Evolutionary conservation across 2,797 vertebrate genomes (phyloP), one percentile per base, ranked within the genome.

Genomic region (Enteromius unitaeniatus): DNA sequence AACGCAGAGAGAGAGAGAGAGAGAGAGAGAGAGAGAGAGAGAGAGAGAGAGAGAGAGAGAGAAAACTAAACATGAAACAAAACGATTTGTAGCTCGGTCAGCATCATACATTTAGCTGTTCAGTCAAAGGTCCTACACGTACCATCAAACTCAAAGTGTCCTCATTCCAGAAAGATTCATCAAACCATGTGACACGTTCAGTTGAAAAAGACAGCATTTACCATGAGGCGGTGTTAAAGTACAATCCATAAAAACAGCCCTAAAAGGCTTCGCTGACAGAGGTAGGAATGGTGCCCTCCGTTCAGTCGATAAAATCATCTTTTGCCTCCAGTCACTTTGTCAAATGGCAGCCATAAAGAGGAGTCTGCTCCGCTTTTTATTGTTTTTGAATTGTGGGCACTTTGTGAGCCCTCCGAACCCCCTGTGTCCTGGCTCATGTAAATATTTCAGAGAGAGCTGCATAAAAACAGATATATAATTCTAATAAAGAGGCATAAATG

Each of bases 391-490:
- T 94, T 94, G 93, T 90, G 86, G 92, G 91, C 93, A 94, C 92
- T 94, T 94, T 95, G 93, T 87, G 79, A 93, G 91, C 89, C 92
- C 92, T 72, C 69, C 91, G 86, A 90, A 83, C 90, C 89, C 91
- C 88, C 89, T 90, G 91, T 94, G 92, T 94, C 93, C 91, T 87
- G 92, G 91, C 93, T 94, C 94, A 95, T 94, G 95, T 95, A 95
- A 95, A 95, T 95, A 94, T 94, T 92, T 92, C 93, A 93, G 92
- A 91, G 91, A 92, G 90, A 91, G 93, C 92, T 94, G 93, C 93
- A 94, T 95, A 93, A 95, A 90, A 95, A 93, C 93, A 93, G 93
- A 95, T 94, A 95, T 94, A 94, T 94, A 95, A 93, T 92, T 93
- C 91, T 92, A 95, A 95, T 95, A 94, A 94, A 94, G 89, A 91